phyloP scores from a whole-genome alignment of 2,113 vertebrate species.

The Salvelinus fontinalis region DNA sequence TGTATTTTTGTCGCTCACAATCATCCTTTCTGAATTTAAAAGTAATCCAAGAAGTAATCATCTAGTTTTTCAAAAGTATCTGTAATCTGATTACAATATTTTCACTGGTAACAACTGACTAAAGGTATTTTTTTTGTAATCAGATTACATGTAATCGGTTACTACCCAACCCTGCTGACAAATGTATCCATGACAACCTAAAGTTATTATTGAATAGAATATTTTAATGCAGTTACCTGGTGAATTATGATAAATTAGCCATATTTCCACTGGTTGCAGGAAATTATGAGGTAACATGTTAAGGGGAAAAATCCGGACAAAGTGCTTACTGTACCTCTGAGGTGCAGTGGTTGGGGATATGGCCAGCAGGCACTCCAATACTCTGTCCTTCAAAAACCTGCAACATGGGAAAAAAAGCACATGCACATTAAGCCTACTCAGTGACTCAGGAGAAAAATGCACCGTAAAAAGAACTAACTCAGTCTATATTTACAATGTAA shows the following conservation, averaged over 20 bases:
- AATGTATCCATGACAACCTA: neutral
- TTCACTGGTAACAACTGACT: too few species aligned
- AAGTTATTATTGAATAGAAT: neutral
- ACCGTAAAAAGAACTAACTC: slow-evolving; percentile 27
- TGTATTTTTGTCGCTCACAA: too few species aligned
- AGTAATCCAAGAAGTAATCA: too few species aligned
- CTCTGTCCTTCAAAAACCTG: slow-evolving; percentile 77
- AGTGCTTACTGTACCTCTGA: slow-evolving; percentile 65
- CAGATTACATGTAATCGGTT: too few species aligned
- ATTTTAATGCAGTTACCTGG: neutral
- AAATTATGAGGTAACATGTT: neutral
- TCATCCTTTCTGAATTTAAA: too few species aligned
- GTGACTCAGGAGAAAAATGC: slow-evolving; percentile 8
- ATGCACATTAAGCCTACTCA: slow-evolving; percentile 1
- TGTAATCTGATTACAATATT: too few species aligned
- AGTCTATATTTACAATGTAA: slow-evolving; percentile 28
- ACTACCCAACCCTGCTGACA: too few species aligned
- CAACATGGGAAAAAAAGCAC: slow-evolving; percentile 35
- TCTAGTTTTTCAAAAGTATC: too few species aligned
- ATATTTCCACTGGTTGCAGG: neutral
- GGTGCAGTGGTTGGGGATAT: slow-evolving; percentile 48
- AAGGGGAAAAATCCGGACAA: neutral
- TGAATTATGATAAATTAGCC: neutral
- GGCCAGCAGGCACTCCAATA: slow-evolving; percentile 58
- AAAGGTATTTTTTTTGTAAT: too few species aligned